phyloP scores from a whole-genome alignment of 2,797 vertebrate species.

The Argentina silus region DNA sequence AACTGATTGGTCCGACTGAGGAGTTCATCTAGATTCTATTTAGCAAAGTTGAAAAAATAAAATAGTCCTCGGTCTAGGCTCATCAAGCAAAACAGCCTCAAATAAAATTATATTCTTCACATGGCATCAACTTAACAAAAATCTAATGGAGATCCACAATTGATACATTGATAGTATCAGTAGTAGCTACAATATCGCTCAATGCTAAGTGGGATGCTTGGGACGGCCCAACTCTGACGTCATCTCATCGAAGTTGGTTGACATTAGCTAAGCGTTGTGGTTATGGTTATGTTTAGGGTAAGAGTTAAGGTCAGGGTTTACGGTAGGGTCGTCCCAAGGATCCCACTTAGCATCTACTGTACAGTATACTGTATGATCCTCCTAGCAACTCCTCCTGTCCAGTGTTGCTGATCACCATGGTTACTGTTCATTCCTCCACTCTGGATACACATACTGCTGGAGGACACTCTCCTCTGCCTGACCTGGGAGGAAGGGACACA shows the following conservation, averaged over 20 bases:
- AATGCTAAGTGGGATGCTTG: no score
- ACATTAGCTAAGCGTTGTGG: no score
- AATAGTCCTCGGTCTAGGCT: not conserved
- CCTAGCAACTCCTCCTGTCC: not conserved
- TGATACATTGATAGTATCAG: no score
- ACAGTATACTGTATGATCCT: not conserved
- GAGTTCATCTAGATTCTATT: not conserved
- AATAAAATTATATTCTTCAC: not conserved
- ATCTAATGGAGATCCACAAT: not conserved
- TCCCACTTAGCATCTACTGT: not conserved
- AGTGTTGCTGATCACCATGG: not conserved
- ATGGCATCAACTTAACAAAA: not conserved
- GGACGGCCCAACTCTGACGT: no score
- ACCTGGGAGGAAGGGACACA: constrained; percentile 33
- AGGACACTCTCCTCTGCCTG: constrained; percentile 56
- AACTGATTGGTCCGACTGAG: not conserved
- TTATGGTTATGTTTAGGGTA: no score
- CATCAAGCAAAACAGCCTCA: not conserved
- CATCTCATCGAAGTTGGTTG: no score
- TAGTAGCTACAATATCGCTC: not conserved
- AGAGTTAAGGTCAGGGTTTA: no score
- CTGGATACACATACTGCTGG: constrained; percentile 64
- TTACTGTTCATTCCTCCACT: constrained; percentile 68
- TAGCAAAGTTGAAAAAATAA: not conserved
- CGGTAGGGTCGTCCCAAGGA: no score